Evolutionary conservation across 2,113 vertebrate genomes (phyloP), one percentile per base, ranked within the genome.

Genomic region (Pimephales promelas): DNA sequence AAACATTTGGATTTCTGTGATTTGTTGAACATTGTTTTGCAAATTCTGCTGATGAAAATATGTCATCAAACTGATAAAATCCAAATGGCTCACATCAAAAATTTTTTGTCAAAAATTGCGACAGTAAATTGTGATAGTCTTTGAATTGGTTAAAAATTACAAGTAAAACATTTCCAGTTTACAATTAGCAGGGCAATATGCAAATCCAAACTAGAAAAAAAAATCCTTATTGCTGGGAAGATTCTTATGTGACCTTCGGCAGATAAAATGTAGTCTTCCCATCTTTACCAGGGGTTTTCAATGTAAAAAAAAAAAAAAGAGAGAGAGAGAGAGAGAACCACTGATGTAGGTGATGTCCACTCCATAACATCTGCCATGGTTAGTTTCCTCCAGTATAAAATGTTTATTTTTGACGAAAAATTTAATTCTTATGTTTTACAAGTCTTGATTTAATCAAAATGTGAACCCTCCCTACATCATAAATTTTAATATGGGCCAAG

Each of bases 381-480:
- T 87, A 76, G 64, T 85, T 79, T 83, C 68, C 64, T 73, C 82
- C 71, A 87, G 86, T n/a, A 84, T 87, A 88, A 89, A 88, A 40
- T 90, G 82, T 90, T 89, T 89, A 88, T 90, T 87, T 85, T 88
- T 88, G 85, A 85, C 80, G 59, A 61, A 85, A 26, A 86, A 72
- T 16, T 22, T 71, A 83, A 47, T 62, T 47, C 82, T 73, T 84
- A 86, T 90, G 16, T 82, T 87, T 89, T 87, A 85, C 20, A 76
- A 84, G 84, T 80, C 87, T 89, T 86, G 85, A 79, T 85, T 87
- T 90, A 90, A 91, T 92, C 88, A 91, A 49, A 88, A 88, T 83
- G 83, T 82, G 85, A 81, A 90, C 83, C 20, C 81, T 70, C 85
- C 75, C 84, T 89, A 61, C 68, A 87, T 89, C 87, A 85, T 84